Base-by-base conservation (phyloP, 1,140 invertebrate species). In the Pseudomyrmex pallidus region DNA sequence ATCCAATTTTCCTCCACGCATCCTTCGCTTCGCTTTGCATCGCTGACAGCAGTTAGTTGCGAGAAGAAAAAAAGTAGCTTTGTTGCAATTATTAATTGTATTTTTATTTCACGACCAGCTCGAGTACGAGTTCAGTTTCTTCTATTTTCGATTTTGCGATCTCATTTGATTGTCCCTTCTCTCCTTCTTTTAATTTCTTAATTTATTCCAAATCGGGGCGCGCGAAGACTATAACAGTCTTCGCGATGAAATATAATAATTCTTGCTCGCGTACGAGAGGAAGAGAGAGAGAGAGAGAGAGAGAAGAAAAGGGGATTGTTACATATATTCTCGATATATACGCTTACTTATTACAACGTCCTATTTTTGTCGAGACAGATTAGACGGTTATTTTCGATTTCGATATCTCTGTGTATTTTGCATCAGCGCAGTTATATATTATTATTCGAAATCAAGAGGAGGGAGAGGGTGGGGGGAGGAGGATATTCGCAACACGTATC, bases 401-500 rank as follows among this genome's bases (percentile, higher is more conserved):
- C 48, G 13, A 68, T 68, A 8, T 56, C 66, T 70, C 66, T 59
- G 20, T 59, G 20, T 72, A 50, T 80, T 80, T 80, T 80, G 54
- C 54, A 59, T 72, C 66, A 22, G 46, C 66, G 72, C 76, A 61
- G 74, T 68, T 78, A 78, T 78, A 35, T 35, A 70, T 83, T 86
- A 85, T 85, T 83, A 52, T 64, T 57, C 25, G 17, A 25, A 25
- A 13, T 54, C 35, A 35, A 25, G 25, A 25, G 25, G 35, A 35
- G 5, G 5, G 5, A 7, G 1, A 5, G 25, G 3, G 3, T 5
- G 4, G 7, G 35, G 5, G 5, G 1, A 5, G 0, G 5, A 7
- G 59, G 64, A 85, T 77, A 62, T 46, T 74, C 78, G 70, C 78
- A 86, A 80, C 74, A 83, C 52, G 20, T 57, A 84, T 85, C 48